Evolutionary conservation across 2,888 invertebrate genomes (phyloP), one percentile per base, ranked within the genome.

Genomic region (Luffia ferchaultella): DNA sequence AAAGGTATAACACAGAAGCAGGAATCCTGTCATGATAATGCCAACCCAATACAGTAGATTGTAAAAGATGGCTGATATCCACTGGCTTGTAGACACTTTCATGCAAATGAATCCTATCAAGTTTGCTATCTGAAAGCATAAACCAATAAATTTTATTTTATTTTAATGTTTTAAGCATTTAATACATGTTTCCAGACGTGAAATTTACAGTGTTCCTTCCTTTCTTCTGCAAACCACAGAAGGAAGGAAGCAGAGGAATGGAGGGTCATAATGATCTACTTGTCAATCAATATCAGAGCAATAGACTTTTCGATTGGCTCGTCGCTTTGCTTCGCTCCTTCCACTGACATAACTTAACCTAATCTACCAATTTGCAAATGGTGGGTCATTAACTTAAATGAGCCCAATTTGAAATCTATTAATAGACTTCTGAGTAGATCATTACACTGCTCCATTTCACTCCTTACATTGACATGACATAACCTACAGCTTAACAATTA

Each of bases 51-150:
- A 88, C 46, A 95, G 87, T 30, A 91, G 88, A 66, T 90, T 91
- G 75, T 91, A 94, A 82, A 89, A 92, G 54, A 88, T 86, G 16
- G 91, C 90, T 1, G 91, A 88, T 42, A 90, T 78, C 63, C 86
- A 84, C 18, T 78, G 70, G 16, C 78, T 76, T 54, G 77, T 77
- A 1, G 90, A 87, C 47, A 89, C 85, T 63, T 92, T 88, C 50
- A 94, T 90, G 65, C 91, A 92, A 57, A 96, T 91, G 67, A 96
- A 95, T 9, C 94, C 93, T 12, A 94, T 59, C 9, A 93, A 64
- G 70, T 91, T 90, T 57, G 90, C 75, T 2, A 86, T 64, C 93
- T 93, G 68, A 42, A 72, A 69, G 53, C n/a, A 44, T 50, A 50
- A 55, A 30, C 12, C 3, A 12, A 30, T 30, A 3, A 3, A 30